These are phyloP conservation scores for Pocillopora verrucosa DNA, from an alignment of 64 coral and sea anemone genomes.

Conservation along the genomic window DNA sequence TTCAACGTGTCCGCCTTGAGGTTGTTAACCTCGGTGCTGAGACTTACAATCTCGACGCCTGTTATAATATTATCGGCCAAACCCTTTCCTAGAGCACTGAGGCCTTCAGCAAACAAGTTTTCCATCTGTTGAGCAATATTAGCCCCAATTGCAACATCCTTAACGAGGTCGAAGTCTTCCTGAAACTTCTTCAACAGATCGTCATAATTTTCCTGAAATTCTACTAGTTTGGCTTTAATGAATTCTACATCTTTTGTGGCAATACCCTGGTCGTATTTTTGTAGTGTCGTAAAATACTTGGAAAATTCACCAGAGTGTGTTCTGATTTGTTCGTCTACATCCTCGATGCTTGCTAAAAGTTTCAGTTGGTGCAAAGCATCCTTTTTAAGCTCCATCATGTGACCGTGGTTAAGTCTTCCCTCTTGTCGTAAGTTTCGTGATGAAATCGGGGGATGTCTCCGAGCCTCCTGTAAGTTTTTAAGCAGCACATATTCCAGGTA, in stretches of 20 bases:
- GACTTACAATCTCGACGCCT: no score
- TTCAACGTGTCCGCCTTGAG: background rate
- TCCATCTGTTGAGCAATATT: background rate
- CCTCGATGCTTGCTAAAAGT: slow-evolving; percentile 21
- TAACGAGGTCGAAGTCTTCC: background rate
- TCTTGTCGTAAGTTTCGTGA: slow-evolving; percentile 6
- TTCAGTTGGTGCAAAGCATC: background rate
- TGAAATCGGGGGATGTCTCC: background rate
- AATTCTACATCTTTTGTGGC: slow-evolving; percentile 11
- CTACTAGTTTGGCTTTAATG: slow-evolving; percentile 2
- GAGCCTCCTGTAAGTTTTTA: slow-evolving; percentile 1
- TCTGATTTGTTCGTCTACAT: slow-evolving; percentile 24
- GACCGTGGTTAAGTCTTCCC: slow-evolving; percentile 20
- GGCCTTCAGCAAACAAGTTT: background rate
- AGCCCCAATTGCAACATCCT: background rate
- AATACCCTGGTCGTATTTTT: slow-evolving; percentile 34
- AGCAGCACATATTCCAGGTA: slow-evolving; percentile 19
- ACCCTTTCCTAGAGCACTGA: background rate
- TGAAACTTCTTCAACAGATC: background rate
- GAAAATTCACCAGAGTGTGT: background rate
- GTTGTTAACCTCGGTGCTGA: background rate
- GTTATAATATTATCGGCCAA: background rate
- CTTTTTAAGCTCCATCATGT: slow-evolving; percentile 33
- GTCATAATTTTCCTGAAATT: background rate
- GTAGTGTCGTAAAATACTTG: slow-evolving; percentile 1